Percentiles rank a stretch among this genome's conserved stretches.
Conservation (phyloP, 2,888 invertebrate species). For the Silvanus unidentatus region DNA sequence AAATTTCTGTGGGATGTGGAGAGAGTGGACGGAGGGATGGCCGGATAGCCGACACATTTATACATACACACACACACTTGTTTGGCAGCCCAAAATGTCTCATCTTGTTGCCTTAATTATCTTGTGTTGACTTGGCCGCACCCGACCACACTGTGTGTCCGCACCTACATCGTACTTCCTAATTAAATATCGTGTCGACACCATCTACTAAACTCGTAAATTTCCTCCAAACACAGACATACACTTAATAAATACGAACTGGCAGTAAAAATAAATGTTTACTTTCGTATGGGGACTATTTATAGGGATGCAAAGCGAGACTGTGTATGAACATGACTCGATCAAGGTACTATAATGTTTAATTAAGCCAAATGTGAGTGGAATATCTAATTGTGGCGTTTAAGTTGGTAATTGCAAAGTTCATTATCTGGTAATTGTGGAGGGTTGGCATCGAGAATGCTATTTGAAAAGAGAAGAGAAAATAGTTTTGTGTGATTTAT, state of each 20-base stretch:
- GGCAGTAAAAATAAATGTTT: not conserved
- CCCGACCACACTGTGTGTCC: slow-evolving; percentile 33
- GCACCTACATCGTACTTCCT: slow-evolving; percentile 39
- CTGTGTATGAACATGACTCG: not conserved
- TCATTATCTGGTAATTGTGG: not conserved
- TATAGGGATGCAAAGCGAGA: no score
- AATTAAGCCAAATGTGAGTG: slow-evolving; percentile 2
- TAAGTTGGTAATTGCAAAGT: not conserved
- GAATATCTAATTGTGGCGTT: slow-evolving; percentile 1
- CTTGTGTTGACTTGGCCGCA: slow-evolving; percentile 33
- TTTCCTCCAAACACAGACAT: slow-evolving; percentile 14
- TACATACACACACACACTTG: slow-evolving; percentile 27
- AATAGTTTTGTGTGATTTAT: no score
- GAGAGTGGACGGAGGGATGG: slow-evolving; percentile 10
- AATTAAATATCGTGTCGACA: slow-evolving; percentile 43
- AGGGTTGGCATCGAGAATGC: no score
- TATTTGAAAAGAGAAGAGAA: no score
- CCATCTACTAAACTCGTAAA: slow-evolving; percentile 40
- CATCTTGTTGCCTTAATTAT: slow-evolving; percentile 38
- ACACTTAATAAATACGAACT: not conserved
- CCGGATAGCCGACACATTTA: no score
- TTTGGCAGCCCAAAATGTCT: slow-evolving; percentile 28
- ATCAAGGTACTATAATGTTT: not conserved
- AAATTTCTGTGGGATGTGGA: slow-evolving; percentile 23
- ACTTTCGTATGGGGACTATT: not conserved